Conservation (phyloP, 2,797 vertebrate species). For the Chelon labrosus region DNA sequence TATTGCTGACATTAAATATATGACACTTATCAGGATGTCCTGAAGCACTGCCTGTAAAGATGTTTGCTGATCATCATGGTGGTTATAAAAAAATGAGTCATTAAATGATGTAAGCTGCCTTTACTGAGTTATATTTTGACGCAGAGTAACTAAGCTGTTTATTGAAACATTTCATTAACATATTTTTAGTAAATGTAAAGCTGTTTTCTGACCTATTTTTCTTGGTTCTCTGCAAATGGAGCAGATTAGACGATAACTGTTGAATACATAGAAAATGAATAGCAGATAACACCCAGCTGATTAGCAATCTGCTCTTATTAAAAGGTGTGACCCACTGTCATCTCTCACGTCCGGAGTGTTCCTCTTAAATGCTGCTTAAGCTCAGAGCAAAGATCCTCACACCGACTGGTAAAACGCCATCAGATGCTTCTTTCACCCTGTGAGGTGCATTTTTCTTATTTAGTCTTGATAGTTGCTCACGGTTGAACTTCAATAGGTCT, state of each 20-base stretch:
- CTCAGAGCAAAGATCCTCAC: no score
- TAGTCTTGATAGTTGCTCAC: background rate
- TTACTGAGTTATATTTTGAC: background rate
- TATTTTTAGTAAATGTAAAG: background rate
- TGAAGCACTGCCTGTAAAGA: background rate
- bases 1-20: background rate
- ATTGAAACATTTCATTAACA: background rate
- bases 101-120: no score
- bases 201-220: background rate
- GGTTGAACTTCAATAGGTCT: background rate
- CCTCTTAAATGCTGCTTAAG: background rate
- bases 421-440: background rate
- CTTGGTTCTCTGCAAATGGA: background rate
- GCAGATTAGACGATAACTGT: background rate
- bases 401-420: no score
- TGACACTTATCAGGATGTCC: conserved; percentile 1
- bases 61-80: background rate
- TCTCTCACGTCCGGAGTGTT: background rate
- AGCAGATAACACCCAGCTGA: no score
- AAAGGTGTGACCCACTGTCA: background rate
- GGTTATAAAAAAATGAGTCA: background rate
- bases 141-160: background rate
- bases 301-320: no score
- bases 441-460: background rate
- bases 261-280: background rate